Base-by-base conservation (phyloP, 1,140 invertebrate species). In the Colletes latitarsis region DNA sequence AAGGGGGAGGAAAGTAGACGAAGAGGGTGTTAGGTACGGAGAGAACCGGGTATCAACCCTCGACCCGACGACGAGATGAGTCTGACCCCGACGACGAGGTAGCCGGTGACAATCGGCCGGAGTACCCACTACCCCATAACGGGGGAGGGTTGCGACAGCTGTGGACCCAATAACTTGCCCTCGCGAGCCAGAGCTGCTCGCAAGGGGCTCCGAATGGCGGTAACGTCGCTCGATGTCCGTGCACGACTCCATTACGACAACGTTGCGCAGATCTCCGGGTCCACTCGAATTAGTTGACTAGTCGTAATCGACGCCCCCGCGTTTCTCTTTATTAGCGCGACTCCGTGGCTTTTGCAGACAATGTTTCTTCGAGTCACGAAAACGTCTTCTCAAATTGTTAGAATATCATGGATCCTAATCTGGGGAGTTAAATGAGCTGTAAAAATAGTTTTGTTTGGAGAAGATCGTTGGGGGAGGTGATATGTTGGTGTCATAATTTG, bases 51-150 rank as follows among this genome's bases (percentile, higher is more conserved):
- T 90, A 92, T 92, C 90, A 91, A 82, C 89, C 91, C 89, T 89
- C 88, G 89, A 87, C 85, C 86, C 78, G 79, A 78, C 69, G 74
- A 86, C 89, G 88, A 89, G 90, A 92, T 92, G 91, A 92, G 90
- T 89, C 92, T 92, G 91, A 92, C 92, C 92, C 89, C 85, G 89
- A 75, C 78, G 82, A 86, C 82, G 89, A 91, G 90, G 86, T 90
- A 79, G 89, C 91, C 90, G 90, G 90, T 93, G 92, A 93, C 92
- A 93, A 93, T 93, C 91, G 92, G 91, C 90, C 91, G 83, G 89
- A 88, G 82, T 83, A 81, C 62, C 71, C 49, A 46, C 71, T 82
- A 85, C 84, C 76, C 85, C 71, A 77, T 76, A 80, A 82, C 71
- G 46, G 82, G 64, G 63, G 82, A 78, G 79, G 85, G 73, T 77